Conservation (phyloP, 1,140 invertebrate species). For the Drosophila mayri region DNA sequence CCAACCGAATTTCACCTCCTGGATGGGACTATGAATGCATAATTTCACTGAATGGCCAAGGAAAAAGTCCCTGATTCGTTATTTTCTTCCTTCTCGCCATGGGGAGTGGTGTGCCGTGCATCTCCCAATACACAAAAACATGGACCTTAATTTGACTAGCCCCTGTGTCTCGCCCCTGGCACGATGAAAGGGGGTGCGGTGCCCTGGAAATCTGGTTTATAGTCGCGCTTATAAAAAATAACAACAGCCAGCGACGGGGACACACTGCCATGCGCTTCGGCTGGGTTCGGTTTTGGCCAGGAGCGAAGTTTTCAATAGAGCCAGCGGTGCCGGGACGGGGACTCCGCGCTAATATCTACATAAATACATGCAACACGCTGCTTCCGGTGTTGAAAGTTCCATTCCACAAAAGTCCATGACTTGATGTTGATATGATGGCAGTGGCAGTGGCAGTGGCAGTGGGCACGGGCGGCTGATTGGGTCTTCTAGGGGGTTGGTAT, state of each 20-base stretch:
- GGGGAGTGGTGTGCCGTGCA: constrained; percentile 22
- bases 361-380: constrained; percentile 83
- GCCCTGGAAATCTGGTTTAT: constrained; percentile 75
- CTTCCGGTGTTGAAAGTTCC: constrained; percentile 83
- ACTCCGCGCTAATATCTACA: constrained; percentile 75
- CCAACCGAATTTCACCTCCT: constrained; percentile 26
- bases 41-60: constrained; percentile 66
- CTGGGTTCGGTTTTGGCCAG: constrained; percentile 29
- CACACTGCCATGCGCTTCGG: constrained; percentile 45
- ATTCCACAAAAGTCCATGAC: constrained; percentile 75
- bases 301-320: constrained; percentile 2
- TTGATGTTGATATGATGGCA: constrained; percentile 73
- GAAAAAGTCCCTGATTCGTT: constrained; percentile 52
- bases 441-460: no score
- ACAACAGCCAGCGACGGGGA: constrained; percentile 37
- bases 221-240: constrained; percentile 69
- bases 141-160: constrained; percentile 60
- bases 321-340: constrained; percentile 10
- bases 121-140: constrained; percentile 46
- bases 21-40: constrained; percentile 70
- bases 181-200: constrained; percentile 52
- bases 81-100: constrained; percentile 12
- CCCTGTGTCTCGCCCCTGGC: constrained; percentile 22
- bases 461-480: constrained; percentile 11
- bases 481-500: constrained; percentile 5